Conservation (phyloP, 1,140 invertebrate species). For the Dreissena rostriformis region DNA sequence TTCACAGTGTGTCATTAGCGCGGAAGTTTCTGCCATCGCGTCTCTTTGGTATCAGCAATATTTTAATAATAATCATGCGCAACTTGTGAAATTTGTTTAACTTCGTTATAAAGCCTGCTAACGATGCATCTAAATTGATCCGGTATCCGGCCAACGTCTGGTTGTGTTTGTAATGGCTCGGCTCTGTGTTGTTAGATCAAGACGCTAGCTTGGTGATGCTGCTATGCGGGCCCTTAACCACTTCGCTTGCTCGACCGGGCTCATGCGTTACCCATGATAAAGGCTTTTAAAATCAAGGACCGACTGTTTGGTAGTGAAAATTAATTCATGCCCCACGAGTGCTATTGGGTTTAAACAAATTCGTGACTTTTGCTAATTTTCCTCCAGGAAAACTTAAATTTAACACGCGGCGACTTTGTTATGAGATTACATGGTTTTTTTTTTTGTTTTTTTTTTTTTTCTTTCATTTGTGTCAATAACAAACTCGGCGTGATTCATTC, state of each 20-base stretch:
- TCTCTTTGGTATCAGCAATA: constrained; percentile 25
- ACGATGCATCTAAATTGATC: constrained; percentile 44
- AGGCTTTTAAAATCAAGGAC: constrained; percentile 36
- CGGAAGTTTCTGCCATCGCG: too few relatives aligned
- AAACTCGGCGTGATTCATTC: too few relatives aligned
- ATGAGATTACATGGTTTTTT: too few relatives aligned
- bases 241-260: not conserved
- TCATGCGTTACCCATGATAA: constrained; percentile 23
- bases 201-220: constrained; percentile 15
- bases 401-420: too few relatives aligned
- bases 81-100: constrained; percentile 57
- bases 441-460: too few relatives aligned
- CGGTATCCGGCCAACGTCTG: constrained; percentile 21
- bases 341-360: not conserved
- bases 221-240: constrained; percentile 9
- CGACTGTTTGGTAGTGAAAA: constrained; percentile 19
- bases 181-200: not conserved
- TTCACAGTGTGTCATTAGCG: too few relatives aligned
- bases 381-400: not conserved
- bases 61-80: constrained; percentile 46
- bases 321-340: constrained; percentile 28
- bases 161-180: constrained; percentile 30
- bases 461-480: too few relatives aligned
- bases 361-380: constrained; percentile 34
- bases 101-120: constrained; percentile 53